These are phyloP conservation scores for Tringa solitaria DNA, from an alignment of 2,113 vertebrate species.

Conservation along the genomic window DNA sequence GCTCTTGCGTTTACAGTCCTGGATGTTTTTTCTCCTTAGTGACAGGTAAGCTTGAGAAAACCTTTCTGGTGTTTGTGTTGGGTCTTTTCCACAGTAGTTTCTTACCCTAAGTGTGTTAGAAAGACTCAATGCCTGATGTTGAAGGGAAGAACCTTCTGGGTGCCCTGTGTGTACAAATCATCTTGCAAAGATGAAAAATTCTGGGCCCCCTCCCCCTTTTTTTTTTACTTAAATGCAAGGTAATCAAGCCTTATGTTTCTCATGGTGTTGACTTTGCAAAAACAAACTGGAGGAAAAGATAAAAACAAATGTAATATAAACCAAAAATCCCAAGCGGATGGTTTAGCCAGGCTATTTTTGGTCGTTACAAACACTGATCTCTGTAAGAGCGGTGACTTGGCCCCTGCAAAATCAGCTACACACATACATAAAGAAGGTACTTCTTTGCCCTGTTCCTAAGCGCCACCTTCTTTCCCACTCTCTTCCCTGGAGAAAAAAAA, in stretches of 20 bases:
- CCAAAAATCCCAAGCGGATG: neutral
- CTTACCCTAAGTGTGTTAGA: neutral
- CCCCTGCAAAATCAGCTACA: neutral
- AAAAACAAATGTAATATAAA: neutral
- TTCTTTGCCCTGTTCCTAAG: neutral
- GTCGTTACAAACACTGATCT: neutral
- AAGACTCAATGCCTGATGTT: neutral
- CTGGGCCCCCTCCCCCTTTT: too few species aligned
- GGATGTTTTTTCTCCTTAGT: fast-evolving
- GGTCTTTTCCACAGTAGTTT: too few species aligned
- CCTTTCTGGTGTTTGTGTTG: neutral
- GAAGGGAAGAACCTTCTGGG: neutral
- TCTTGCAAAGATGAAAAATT: too few species aligned
- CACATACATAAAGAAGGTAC: too few species aligned
- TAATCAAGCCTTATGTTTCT: neutral
- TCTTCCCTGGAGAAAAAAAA: neutral
- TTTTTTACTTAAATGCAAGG: neutral
- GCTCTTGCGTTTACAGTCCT: fast-evolving
- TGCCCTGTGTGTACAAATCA: too few species aligned
- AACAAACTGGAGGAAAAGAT: neutral
- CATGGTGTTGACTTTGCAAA: neutral
- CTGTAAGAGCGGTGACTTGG: neutral
- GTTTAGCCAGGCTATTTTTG: neutral
- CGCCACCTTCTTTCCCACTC: neutral
- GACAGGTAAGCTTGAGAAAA: neutral